Conservation (phyloP, 92 coral and sea anemone genomes). For the Phenganax stokvisi region DNA sequence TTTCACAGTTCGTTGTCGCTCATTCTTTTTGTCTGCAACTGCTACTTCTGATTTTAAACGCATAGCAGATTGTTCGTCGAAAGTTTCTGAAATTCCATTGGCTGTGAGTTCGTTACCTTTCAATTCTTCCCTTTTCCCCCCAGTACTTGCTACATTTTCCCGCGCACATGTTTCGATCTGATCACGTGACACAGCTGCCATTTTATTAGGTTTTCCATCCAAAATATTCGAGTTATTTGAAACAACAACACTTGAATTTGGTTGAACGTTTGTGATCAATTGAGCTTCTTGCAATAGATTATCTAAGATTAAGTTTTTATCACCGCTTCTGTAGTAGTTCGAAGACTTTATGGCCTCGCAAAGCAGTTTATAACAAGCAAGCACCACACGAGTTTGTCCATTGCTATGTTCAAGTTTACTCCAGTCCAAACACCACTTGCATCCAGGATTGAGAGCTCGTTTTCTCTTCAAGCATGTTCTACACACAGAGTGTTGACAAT, state of each 20-base stretch:
- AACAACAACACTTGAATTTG: slow-evolving; percentile 14
- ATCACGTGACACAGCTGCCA: slow-evolving; percentile 34
- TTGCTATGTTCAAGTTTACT: slow-evolving; percentile 67
- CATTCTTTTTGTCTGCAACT: background rate
- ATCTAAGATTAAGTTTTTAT: slow-evolving; percentile 2
- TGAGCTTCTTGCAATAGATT: slow-evolving; percentile 24
- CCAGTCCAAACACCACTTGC: slow-evolving; percentile 93
- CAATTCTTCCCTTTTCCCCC: background rate
- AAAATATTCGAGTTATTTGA: slow-evolving; percentile 10
- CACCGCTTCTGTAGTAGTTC: slow-evolving; percentile 7
- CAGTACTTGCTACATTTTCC: slow-evolving; percentile 11
- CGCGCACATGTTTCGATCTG: slow-evolving; percentile 28
- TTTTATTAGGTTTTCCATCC: background rate
- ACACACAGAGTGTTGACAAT: slow-evolving; percentile 91
- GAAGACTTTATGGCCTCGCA: slow-evolving; percentile 61
- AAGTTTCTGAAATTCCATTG: background rate
- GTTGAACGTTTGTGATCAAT: slow-evolving; percentile 9
- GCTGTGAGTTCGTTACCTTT: background rate
- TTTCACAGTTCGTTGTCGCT: background rate
- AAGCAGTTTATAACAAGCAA: slow-evolving; percentile 91
- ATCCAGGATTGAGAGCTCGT: slow-evolving; percentile 85
- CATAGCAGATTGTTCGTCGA: background rate
- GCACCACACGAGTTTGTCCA: slow-evolving; percentile 70
- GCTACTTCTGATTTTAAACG: background rate
- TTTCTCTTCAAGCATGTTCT: slow-evolving; percentile 81